Base-by-base conservation (phyloP, 1,140 invertebrate species). In the Stegodyphus mimosarum region DNA sequence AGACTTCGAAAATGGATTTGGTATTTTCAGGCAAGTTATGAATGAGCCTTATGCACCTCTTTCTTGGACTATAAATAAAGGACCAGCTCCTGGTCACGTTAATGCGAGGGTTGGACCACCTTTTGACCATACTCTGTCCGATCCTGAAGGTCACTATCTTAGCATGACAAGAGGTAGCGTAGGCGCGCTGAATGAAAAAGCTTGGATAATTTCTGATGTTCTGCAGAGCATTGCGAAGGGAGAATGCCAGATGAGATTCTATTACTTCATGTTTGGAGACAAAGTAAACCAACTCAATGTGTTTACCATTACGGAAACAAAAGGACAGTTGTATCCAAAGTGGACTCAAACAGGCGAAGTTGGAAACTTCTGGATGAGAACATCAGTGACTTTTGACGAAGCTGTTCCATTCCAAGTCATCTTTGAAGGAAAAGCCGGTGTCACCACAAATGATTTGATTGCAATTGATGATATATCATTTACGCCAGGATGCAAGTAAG, bases 261-360 rank as follows among this genome's bases (percentile, higher is more conserved):
- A 89, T 87, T 91, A 91, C 87, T 89, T 89, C 87, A 90, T 91
- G 90, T 89, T 89, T 78, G 90, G 90, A 13, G 64, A 87, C 9
- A 72, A 88, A 17, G 88, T 89, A 7, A 89, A 88, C 7, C 67
- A 87, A 7, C 86, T 90, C 1, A 89, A 87, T 74, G 88, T 90
- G 77, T 88, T 88, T 66, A 89, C 88, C 7, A 52, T 83, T 17
- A 86, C n/a, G 15, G 15, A 51, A 50, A 15, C n/a, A 5, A 48
- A 64, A 3, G 60, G 51, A 10, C 52, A 51, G 18, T 48, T 76
- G 6, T 67, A 13, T 2, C 7, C 6, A 60, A 9, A 60, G 6
- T 87, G 87, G 87, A 49, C 9, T 0, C 63, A 69, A 15, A 53
- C 71, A 5, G 70, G 74, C 15, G 67, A 73, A 63, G 53, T 69